Evolutionary conservation across 2,113 vertebrate species (phyloP), one percentile per base, ranked within the genome.

Genomic region (Mesocricetus auratus): DNA sequence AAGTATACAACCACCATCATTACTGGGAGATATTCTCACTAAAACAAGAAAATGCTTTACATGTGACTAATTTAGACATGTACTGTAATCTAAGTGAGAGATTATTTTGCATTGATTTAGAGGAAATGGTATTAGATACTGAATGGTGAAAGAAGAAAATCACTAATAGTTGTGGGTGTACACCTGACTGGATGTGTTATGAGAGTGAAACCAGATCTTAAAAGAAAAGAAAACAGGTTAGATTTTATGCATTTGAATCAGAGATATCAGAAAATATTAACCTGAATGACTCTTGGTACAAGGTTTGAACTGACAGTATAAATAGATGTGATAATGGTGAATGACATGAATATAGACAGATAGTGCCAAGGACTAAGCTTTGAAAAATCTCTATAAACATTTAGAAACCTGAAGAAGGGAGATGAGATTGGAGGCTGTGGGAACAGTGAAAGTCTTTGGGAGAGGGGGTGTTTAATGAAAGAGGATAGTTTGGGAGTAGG

Each of bases 231-330:
- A 62, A 26, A 42, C 36, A 53, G 62, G 39, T 58, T 93, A 75
- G n/a, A 53, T 73, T 86, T 89, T 87, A 75, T 53, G 78, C 58
- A 45, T 95, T 92, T 88, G 58, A 90, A 90, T 90, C 89, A 62
- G 53, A 90, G 50, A 82, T 83, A 22, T 8, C 81, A 73, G 42
- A 83, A 90, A 92, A 69, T 31, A 21, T 77, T 88, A 90, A 66
- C 85, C 88, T 33, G 68, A 95, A 53, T 91, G 15, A 45, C 60
- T 71, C 12, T 88, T 89, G n/a, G 95, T 66, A 53, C 53, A 33
- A 74, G 42, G 5, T 94, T 56, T 93, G 60, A 95, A 73, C 39
- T 91, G 66, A n/a, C 86, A 82, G 2, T 69, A 0, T 64, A 75
- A 94, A 42, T 86, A 91, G 21, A 39, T 56, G 0, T 39, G 42